Base-by-base conservation (phyloP, 1,140 invertebrate genomes). In the Plodia interpunctella region DNA sequence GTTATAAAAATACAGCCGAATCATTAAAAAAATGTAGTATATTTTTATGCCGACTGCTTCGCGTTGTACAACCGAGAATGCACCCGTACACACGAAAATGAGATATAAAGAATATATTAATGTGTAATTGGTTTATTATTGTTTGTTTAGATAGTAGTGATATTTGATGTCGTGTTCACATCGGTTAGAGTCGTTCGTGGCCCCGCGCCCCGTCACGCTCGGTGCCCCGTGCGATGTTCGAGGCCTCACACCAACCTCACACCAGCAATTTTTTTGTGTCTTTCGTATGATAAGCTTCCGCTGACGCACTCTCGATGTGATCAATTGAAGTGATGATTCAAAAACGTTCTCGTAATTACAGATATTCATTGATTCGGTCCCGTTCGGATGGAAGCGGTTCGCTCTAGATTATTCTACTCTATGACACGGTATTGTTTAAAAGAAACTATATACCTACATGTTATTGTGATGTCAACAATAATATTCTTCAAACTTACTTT, bases 311-410 rank as follows among this genome's bases (percentile, higher is more conserved):
- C 56, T 49, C 52, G 59, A 50, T 53, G 30, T 60, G 52, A 18
- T 38, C 59, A 60, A 60, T 60, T 60, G 59, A 60, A 21, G 53
- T 60, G 59, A 60, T 60, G 59, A 60, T 60, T 60, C 59, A 60
- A 60, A 60, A 60, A 55, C 53, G 55, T 60, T 60, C 20, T 19
- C 52, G 49, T 44, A 19, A 60, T 55, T 38, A 60, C 53, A 20
- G 44, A 60, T 60, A 55, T 20, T 60, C 54, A 60, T 60, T 49
- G 30, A 60, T 60, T 32, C 54, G 25, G 53, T 38, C 21, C 13
- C 15, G 55, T 55, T 32, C 54, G 25, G 59, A 55, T 38, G 6
- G n/a, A 44, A 55, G 38, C 59, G 53, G 52, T 60, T 55, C n/a
- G 13, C 28, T 60, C 25, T 51, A 44, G 38, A 15, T 25, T 25